Percentiles rank a stretch among this genome's conserved stretches.
These are phyloP conservation scores for Pogona vitticeps DNA, from an alignment of 2,113 vertebrate species.

Conservation along the genomic window DNA sequence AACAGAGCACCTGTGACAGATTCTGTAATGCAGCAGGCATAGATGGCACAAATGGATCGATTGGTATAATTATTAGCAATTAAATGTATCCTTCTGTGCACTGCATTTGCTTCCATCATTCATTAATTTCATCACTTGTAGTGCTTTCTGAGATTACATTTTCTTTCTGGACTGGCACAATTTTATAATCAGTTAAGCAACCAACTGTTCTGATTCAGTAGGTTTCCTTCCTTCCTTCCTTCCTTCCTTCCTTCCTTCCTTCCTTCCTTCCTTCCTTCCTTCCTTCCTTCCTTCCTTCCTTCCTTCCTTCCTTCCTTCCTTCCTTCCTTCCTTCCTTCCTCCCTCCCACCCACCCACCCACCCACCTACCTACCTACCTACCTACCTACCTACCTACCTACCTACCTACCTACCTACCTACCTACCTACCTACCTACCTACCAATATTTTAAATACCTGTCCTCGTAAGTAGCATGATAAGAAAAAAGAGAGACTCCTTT, in stretches of 20 bases:
- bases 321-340: too few species aligned
- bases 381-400: too few species aligned
- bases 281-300: too few species aligned
- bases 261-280: too few species aligned
- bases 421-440: too few species aligned
- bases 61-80: neutral
- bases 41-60: neutral
- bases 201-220: neutral
- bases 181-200: neutral
- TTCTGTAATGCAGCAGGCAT: too few species aligned
- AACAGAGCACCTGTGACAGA: constrained; percentile 42
- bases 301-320: too few species aligned
- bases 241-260: neutral
- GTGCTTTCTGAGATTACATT: neutral
- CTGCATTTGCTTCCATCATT: too few species aligned
- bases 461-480: neutral
- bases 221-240: neutral
- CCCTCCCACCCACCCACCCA: too few species aligned
- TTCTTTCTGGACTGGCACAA: neutral
- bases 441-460: neutral
- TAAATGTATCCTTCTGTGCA: neutral
- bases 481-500: neutral
- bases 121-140: neutral
- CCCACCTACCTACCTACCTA: too few species aligned
- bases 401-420: too few species aligned